Conservation (phyloP, 2,888 invertebrate genomes). For the Smittia sp. region DNA sequence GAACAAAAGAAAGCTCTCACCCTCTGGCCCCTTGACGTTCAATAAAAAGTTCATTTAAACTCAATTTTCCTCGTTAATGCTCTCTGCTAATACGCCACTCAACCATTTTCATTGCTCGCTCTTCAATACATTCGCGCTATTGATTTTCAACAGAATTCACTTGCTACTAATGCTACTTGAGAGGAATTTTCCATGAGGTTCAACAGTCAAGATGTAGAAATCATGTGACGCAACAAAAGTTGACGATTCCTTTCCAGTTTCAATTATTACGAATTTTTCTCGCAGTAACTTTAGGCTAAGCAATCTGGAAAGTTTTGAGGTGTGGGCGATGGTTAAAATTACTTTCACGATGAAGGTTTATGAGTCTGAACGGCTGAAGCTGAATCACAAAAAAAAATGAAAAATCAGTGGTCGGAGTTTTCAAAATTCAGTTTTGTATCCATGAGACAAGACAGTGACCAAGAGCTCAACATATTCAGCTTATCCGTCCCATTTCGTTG, state of each 20-base stretch:
- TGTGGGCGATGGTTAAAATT: too few species aligned
- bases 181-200: background rate
- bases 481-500: too few species aligned
- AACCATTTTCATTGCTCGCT: conserved; percentile 4
- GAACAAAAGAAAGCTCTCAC: conserved; percentile 24
- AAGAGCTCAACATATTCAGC: too few species aligned
- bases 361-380: too few species aligned
- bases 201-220: background rate
- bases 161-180: conserved; percentile 38
- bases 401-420: too few species aligned
- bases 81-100: conserved; percentile 34
- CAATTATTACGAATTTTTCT: background rate
- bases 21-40: background rate
- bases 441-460: too few species aligned
- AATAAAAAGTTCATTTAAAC: conserved; percentile 40
- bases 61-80: conserved; percentile 41
- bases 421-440: too few species aligned
- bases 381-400: too few species aligned
- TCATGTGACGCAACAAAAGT: background rate
- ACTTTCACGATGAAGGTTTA: too few species aligned
- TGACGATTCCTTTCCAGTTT: conserved; percentile 1
- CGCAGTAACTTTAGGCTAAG: background rate
- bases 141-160: conserved; percentile 36
- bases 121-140: conserved; percentile 12
- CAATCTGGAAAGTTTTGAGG: too few species aligned